phyloP scores from a whole-genome alignment of 1,140 invertebrate species.

The Anadara kagoshimensis region DNA sequence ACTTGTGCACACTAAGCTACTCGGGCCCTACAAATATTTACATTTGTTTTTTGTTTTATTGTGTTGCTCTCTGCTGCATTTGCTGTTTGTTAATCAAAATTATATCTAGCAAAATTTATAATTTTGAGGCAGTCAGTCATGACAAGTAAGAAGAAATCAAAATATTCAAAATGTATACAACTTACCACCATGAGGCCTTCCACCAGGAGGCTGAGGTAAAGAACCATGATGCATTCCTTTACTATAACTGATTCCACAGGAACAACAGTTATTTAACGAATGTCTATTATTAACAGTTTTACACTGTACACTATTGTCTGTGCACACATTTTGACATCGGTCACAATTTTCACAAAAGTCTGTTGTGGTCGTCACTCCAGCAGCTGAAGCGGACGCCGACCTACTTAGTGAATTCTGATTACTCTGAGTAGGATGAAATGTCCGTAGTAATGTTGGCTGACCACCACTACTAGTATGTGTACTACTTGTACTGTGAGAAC shows the following conservation, averaged over 20 bases:
- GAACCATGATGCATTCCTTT: conserved; percentile 37
- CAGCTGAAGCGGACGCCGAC: not conserved
- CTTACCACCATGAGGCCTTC: conserved; percentile 17
- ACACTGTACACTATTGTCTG: conserved; percentile 28
- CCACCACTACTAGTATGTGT: conserved; percentile 46
- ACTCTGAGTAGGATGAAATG: conserved; percentile 56
- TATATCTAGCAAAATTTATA: too few species aligned
- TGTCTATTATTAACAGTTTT: conserved; percentile 34
- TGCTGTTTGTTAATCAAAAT: too few species aligned
- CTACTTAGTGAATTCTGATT: conserved; percentile 19
- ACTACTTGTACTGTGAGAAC: conserved; percentile 62
- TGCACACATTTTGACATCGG: conserved; percentile 13
- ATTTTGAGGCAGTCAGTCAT: too few species aligned
- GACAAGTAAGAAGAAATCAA: too few species aligned
- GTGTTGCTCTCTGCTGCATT: too few species aligned
- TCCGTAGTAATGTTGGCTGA: conserved; percentile 50
- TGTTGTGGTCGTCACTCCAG: not conserved
- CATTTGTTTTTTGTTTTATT: too few species aligned
- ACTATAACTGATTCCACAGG: conserved; percentile 24
- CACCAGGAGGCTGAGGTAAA: conserved; percentile 39
- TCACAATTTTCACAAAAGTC: conserved; percentile 32
- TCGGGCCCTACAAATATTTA: too few species aligned
- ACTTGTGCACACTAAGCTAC: too few species aligned
- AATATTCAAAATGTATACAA: not conserved
- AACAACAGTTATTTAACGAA: conserved; percentile 27